These are phyloP conservation scores for Hoplias malabaricus DNA, from an alignment of 2,113 vertebrate genomes.

Conservation along the genomic window DNA sequence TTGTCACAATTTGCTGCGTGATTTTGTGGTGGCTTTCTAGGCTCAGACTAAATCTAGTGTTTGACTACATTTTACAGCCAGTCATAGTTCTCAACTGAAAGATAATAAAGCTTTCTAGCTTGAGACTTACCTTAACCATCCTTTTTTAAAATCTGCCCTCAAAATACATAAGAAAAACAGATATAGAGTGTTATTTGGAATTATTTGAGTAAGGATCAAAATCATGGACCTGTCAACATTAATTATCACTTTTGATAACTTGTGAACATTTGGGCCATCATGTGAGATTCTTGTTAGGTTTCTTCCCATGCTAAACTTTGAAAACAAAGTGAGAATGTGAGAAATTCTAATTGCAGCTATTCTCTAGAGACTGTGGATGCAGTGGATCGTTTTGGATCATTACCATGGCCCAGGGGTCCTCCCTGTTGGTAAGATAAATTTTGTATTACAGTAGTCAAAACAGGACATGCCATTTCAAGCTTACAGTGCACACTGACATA, in stretches of 20 bases:
- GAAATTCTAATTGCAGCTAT: background rate
- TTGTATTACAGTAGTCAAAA: conserved; percentile 1
- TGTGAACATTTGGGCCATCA: background rate
- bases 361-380: background rate
- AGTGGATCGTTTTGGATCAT: conserved; percentile 2
- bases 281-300: background rate
- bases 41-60: background rate
- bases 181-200: no score
- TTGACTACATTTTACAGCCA: background rate
- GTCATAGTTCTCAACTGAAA: background rate
- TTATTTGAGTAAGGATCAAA: no score
- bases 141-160: background rate
- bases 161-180: background rate
- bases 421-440: conserved; percentile 26
- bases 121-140: background rate
- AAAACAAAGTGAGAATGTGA: background rate
- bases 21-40: conserved; percentile 2
- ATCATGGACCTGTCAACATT: no score
- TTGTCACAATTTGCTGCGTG: conserved; percentile 4
- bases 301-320: background rate
- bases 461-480: conserved; percentile 1
- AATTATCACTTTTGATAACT: background rate
- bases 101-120: background rate
- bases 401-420: conserved; percentile 14
- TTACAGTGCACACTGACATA: conserved; percentile 4